Base-by-base conservation (phyloP, 2,113 vertebrate genomes). In the Poeciliopsis retropinna region DNA sequence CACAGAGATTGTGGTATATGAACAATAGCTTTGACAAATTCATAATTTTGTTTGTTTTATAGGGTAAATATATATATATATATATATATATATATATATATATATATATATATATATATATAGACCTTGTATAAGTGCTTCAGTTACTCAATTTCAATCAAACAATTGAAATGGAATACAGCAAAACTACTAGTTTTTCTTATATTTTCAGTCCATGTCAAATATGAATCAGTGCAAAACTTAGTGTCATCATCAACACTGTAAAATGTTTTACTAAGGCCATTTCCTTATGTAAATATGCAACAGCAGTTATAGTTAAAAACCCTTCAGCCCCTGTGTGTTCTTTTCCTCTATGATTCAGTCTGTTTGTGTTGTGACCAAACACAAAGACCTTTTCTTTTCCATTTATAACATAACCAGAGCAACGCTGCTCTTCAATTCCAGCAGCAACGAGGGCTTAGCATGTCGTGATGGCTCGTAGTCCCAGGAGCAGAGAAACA, bases 391-490 rank as follows among this genome's bases (percentile, higher is more conserved):
- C 66, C 60, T 22, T 74, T 37, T 75, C 67, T 64, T 41, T 19
- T 30, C 37, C 76, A 67, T 88, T 89, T 76, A 73, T 51, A 77
- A 64, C 73, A 65, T 22, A 80, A 60, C 72, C 67, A 67, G 74
- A 2, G 34, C 27, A 27, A 37, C 32, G n/a, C 70, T 15, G 72
- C 70, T 54, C 70, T 70, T 66, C 70, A 61, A 39, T 75, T 60
- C 60, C 44, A 17, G 34, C 62, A 76, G 47, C 64, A 60, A 72
- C 63, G 77, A 66, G 60, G 60, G 79, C 67, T 71, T 73, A 76
- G 66, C 64, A 51, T 82, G 71, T 73, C 64, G 77, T 79, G 31
- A 67, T 41, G 68, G 64, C 63, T 74, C 60, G 31, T n/a, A 25
- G 61, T 66, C 72, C 73, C 30, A 2, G 27, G 27, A 64, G 25